Conservation (phyloP, 2,797 vertebrate species). For the Pseudotriccus pelzelni region DNA sequence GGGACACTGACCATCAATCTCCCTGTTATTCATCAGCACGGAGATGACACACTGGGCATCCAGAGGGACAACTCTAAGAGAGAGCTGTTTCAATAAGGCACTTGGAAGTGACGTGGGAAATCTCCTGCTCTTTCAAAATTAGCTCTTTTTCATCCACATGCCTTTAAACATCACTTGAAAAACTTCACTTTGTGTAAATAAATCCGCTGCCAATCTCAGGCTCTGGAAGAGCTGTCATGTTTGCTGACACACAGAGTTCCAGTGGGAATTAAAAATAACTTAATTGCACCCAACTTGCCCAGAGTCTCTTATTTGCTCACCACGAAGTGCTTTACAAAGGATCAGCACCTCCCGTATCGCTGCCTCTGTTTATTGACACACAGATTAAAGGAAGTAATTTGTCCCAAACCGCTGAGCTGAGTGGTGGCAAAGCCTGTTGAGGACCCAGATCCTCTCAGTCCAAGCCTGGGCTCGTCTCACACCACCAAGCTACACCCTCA, state of each 20-base stretch:
- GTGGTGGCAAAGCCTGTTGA: fast-evolving
- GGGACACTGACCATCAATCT: not conserved
- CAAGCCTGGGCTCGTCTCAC: not conserved
- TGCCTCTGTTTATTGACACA: not conserved
- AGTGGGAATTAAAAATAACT: not conserved
- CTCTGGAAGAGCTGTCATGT: not conserved
- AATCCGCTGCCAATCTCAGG: not conserved
- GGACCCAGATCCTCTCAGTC: not conserved
- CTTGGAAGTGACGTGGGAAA: not conserved
- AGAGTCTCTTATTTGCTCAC: constrained; percentile 4
- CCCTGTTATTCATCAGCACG: not conserved
- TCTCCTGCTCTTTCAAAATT: not conserved
- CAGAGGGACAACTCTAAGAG: not conserved
- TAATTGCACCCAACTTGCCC: not conserved
- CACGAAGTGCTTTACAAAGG: not conserved
- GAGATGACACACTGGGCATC: fast-evolving
- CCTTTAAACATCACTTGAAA: not conserved
- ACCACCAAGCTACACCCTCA: fast-evolving
- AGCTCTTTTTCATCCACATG: not conserved
- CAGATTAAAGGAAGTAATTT: not conserved
- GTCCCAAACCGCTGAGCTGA: not conserved
- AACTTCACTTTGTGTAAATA: not conserved
- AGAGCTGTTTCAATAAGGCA: not conserved
- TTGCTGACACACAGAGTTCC: not conserved
- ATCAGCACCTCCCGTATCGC: not conserved